phyloP scores from a whole-genome alignment of 2,888 invertebrate genomes.

The Coenonympha arcania region DNA sequence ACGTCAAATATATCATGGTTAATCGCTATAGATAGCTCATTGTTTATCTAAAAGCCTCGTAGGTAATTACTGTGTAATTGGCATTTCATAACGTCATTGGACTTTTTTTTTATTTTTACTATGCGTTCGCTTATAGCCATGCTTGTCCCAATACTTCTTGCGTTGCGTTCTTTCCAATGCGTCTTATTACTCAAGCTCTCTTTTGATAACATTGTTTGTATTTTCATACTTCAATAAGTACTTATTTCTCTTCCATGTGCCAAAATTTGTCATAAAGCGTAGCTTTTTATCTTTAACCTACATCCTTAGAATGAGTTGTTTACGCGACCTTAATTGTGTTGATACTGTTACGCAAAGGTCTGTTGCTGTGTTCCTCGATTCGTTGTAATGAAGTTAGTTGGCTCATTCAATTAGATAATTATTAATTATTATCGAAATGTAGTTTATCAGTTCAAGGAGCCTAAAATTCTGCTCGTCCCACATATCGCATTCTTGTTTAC shows the following conservation, averaged over 20 bases:
- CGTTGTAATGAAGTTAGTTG: slow-evolving; percentile 32
- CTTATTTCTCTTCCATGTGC: background rate
- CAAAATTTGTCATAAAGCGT: background rate
- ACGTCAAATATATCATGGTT: slow-evolving; percentile 41
- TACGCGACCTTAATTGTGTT: slow-evolving; percentile 50
- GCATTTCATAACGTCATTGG: slow-evolving; percentile 12
- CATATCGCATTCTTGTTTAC: slow-evolving; percentile 14
- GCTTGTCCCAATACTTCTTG: no score
- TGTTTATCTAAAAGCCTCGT: slow-evolving; percentile 9
- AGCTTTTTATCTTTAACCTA: slow-evolving; percentile 47
- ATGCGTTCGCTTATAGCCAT: slow-evolving; percentile 12
- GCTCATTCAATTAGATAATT: slow-evolving; percentile 31
- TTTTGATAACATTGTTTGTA: background rate
- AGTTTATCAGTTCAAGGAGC: slow-evolving; percentile 27
- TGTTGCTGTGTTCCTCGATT: slow-evolving; percentile 31
- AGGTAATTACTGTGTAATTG: slow-evolving; percentile 15
- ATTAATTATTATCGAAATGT: slow-evolving; percentile 22
- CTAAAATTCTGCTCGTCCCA: slow-evolving; percentile 19
- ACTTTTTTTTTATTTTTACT: slow-evolving; percentile 8
- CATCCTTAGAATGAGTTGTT: slow-evolving; percentile 48
- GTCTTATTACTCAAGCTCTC: no score
- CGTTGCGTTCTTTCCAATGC: no score
- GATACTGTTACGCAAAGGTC: slow-evolving; percentile 48
- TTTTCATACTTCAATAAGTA: background rate
- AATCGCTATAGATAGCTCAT: slow-evolving; percentile 9